Base-by-base conservation (phyloP, 1,140 invertebrate genomes). In the Achroia grisella region DNA sequence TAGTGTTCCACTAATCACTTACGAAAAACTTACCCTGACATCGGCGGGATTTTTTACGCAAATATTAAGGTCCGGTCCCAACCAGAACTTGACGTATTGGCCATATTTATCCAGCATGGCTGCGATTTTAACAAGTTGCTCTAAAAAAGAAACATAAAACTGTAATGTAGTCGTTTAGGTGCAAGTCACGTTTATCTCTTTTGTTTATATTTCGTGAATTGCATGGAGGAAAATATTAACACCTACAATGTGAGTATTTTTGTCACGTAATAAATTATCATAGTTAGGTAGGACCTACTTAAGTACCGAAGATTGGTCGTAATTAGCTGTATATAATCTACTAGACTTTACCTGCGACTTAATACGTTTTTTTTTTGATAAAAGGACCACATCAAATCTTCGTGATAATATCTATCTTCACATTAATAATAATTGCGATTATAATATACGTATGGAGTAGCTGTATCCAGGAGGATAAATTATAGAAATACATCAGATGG, bases 21-120 rank as follows among this genome's bases (percentile, higher is more conserved):
- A n/a, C 28, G 28, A 6, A 8, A 31, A 11, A 28, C 50, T 56
- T 56, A 86, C 86, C 71, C 84, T 81, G 11, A 86, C 45, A 43
- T 88, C 85, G 17, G 71, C 70, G 6, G 86, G 86, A 30, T 86
- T 73, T 13, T 52, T 79, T 0, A 87, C 45, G 4, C 76, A 37
- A 2, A 87, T 55, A 23, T 79, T 77, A 1, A 87, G 57, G 17
- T 83, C 73, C 8, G 82, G 68, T 8, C 82, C 87, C 4, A 88
- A 44, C 87, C 87, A 88, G 6, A 87, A 48, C 30, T 62, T 67
- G 2, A 78, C 50, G 0, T 77, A 66, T 10, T 71, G 62, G 1
- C 80, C 78, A 41, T 84, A 86, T 0, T 56, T 48, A 3, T 14
- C 23, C 8, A 73, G 64, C n/a, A 76, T 17, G 0, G 71, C 48